phyloP scores from a whole-genome alignment of 2,888 invertebrate species.

The Tineola bisselliella region DNA sequence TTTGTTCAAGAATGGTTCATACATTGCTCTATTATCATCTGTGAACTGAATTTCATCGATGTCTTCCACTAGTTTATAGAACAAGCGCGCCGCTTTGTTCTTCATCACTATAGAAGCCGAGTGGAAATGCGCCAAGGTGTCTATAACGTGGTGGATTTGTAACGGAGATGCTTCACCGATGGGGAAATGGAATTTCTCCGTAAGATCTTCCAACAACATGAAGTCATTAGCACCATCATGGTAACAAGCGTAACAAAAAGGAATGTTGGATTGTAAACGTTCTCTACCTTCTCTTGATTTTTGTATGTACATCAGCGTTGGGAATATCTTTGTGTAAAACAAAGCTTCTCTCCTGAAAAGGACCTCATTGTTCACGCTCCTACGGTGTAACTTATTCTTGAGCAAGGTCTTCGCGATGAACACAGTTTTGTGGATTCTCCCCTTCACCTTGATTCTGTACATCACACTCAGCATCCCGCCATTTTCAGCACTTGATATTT shows the following conservation, averaged over 20 bases:
- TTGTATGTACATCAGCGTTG: slow-evolving; percentile 27
- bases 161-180: slow-evolving; percentile 23
- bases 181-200: slow-evolving; percentile 24
- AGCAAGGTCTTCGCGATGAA: slow-evolving; percentile 35
- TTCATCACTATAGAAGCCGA: slow-evolving; percentile 34
- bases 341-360: slow-evolving; percentile 31
- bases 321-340: slow-evolving; percentile 32
- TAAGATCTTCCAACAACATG: slow-evolving; percentile 35
- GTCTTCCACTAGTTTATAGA: slow-evolving; percentile 24
- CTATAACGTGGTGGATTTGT: slow-evolving; percentile 28
- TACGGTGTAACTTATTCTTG: slow-evolving; percentile 24
- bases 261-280: slow-evolving; percentile 27
- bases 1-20: slow-evolving; percentile 26
- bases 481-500: slow-evolving; percentile 34
- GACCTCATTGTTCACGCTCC: slow-evolving; percentile 25
- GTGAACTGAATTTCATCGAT: slow-evolving; percentile 31
- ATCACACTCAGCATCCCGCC: slow-evolving; percentile 38
- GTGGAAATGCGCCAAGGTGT: slow-evolving; percentile 36
- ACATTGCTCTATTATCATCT: slow-evolving; percentile 31
- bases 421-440: slow-evolving; percentile 21
- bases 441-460: slow-evolving; percentile 29
- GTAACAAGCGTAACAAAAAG: slow-evolving; percentile 29
- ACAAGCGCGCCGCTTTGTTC: slow-evolving; percentile 27
- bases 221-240: slow-evolving; percentile 33
- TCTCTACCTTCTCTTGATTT: slow-evolving; percentile 29